Evolutionary conservation across 2,888 invertebrate genomes (phyloP), one percentile per base, ranked within the genome.

Genomic region (Rhingia rostrata): DNA sequence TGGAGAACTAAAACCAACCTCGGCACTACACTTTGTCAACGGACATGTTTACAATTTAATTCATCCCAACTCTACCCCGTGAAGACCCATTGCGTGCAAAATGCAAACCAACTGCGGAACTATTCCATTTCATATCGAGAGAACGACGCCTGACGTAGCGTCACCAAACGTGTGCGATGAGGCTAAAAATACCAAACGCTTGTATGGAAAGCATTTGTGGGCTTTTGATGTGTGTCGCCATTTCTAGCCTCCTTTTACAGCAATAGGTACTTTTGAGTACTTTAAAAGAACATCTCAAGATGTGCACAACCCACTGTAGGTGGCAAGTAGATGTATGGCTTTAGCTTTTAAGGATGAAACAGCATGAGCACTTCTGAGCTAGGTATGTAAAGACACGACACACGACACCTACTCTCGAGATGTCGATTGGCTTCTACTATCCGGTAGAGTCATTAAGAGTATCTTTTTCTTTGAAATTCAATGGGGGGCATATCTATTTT

Each of bases 21-120:
- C 22, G 22, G 22, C 22, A 22, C 12, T 33, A 12, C 10, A 54
- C 12, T 33, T 12, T 0, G 37, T 22, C 22, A 56, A 22, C 37
- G 56, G 56, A 12, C n/a, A 12, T 63, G 63, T 5, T 47, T 39
- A 22, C 47, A 61, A 45, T 77, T 63, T 51, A 14, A 49, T 47
- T 66, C 64, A 22, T 37, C 58, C 63, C 12, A 61, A 60, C 61
- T 70, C 14, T 30, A 35, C 22, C 60, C 45, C 12, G 37, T 6
- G 33, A 45, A 64, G 56, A 54, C 66, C 67, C 54, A 53, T 73
- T 83, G 82, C 78, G 82, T 72, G 73, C 82, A 56, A 83, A 67
- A 83, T 83, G 82, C 73, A 83, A 83, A 83, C 78, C 56, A 81
- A 69, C 74, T 47, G 43, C 51, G 47, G 58, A 61, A 56, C 80